Percentiles rank a stretch among this genome's conserved stretches.
These are phyloP conservation scores for Coptotermes formosanus DNA, from an alignment of 1,140 invertebrate species.

Conservation along the genomic window DNA sequence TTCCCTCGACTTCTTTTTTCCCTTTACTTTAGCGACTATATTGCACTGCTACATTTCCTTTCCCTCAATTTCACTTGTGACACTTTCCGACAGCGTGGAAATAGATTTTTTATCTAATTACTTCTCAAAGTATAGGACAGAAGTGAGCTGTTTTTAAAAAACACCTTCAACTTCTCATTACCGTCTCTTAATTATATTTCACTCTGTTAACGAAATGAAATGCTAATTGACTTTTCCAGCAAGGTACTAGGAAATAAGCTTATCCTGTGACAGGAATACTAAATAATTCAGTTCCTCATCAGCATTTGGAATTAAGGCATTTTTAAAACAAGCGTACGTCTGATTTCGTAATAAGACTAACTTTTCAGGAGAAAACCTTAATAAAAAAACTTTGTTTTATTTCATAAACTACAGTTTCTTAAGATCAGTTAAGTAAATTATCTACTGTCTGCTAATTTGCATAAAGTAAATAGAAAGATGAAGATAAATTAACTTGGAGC, in stretches of 20 bases:
- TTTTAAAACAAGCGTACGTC: background rate
- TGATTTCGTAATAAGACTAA: conserved; percentile 7
- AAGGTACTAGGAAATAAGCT: conserved; percentile 18
- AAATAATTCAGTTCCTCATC: conserved; percentile 16
- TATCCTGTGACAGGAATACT: conserved; percentile 10
- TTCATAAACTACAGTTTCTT: background rate
- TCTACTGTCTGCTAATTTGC: background rate
- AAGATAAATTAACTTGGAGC: no score
- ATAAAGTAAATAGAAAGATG: background rate
- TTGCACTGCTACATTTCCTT: background rate
- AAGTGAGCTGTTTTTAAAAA: conserved; percentile 34
- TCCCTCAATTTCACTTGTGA: conserved; percentile 19
- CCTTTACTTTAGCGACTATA: background rate
- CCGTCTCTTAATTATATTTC: conserved; percentile 34
- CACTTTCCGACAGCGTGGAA: conserved; percentile 28
- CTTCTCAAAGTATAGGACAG: conserved; percentile 31
- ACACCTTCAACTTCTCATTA: conserved; percentile 33
- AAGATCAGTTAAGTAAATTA: background rate
- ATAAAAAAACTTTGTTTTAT: background rate
- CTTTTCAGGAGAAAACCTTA: background rate
- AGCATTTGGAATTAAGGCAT: background rate
- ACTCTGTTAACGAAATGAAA: conserved; percentile 34
- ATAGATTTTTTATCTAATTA: conserved; percentile 36
- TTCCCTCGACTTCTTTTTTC: conserved; percentile 13
- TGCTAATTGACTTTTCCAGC: conserved; percentile 33